A percentile compares a stretch with the other conserved stretches of the same genome.
Evolutionary conservation across 2,797 vertebrate genomes (phyloP).

Genomic region (Eleutherodactylus coqui): DNA sequence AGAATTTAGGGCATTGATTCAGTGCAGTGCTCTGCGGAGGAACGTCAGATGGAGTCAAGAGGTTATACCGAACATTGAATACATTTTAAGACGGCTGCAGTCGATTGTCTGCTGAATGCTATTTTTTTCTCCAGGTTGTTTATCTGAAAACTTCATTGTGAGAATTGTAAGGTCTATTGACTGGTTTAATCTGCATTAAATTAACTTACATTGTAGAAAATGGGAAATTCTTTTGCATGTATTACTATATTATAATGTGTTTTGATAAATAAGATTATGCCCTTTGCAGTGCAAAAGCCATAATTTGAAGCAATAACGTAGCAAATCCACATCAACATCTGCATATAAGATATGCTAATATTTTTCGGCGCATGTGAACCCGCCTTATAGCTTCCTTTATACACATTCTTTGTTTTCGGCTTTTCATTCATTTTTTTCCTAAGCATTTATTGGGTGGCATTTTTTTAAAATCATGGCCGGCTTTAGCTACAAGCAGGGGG

Average conservation of each 20-base stretch:
- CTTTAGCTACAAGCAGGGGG: no score
- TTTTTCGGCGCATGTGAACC: no score
- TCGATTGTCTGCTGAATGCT: background rate
- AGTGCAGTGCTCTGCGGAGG: background rate
- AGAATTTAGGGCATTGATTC: background rate
- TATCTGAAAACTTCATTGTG: slow-evolving; percentile 1
- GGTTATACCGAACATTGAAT: background rate
- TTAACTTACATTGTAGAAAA: background rate
- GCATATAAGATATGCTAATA: no score
- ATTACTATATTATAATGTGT: background rate
- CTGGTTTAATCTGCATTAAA: background rate
- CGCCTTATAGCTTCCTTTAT: no score
- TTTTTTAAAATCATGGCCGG: no score
- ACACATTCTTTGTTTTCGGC: no score
- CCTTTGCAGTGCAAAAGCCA: no score
- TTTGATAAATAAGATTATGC: no score
- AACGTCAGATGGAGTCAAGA: slow-evolving; percentile 10
- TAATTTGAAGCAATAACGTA: no score
- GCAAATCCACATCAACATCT: no score
- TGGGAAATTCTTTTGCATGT: background rate
- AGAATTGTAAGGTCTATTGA: background rate
- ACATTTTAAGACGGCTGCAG: background rate
- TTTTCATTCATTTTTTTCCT: no score
- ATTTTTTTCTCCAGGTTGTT: background rate
- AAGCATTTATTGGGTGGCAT: no score